Evolutionary conservation across 1,140 invertebrate species (phyloP).

Genomic region (Pseudomyrmex dendroicus): DNA sequence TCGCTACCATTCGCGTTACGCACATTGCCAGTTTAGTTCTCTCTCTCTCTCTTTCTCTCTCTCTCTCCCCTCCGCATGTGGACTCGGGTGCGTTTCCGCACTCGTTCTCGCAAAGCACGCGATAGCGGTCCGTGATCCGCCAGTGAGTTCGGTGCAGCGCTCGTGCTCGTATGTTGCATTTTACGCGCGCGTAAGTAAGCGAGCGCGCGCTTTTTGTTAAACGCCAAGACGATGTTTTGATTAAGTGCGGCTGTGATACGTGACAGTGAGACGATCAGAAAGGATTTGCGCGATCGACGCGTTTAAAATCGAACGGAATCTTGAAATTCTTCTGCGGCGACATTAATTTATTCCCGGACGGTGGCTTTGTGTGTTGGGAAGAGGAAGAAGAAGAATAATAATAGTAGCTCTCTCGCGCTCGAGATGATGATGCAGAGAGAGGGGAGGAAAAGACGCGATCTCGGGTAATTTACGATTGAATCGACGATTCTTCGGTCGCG

Average conservation of each 20-base stretch:
- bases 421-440: too few relatives aligned
- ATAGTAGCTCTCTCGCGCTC: too few relatives aligned
- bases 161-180: slow-evolving; percentile 40
- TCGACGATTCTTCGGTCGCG: slow-evolving; percentile 3
- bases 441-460: neutral
- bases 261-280: too few relatives aligned
- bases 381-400: neutral
- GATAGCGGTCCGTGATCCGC: slow-evolving; percentile 23
- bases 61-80: neutral
- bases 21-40: slow-evolving; percentile 17
- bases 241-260: too few relatives aligned
- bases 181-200: slow-evolving; percentile 17
- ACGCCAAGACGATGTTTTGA: too few relatives aligned
- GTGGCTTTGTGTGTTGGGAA: neutral
- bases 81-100: slow-evolving; percentile 35
- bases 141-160: slow-evolving; percentile 47
- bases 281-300: too few relatives aligned
- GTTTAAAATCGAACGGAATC: neutral
- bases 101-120: slow-evolving; percentile 47
- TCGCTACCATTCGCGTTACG: slow-evolving; percentile 52
- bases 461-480: slow-evolving; percentile 32
- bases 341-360: too few relatives aligned
- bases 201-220: neutral
- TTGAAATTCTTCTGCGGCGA: neutral
- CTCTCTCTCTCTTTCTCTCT: slow-evolving; percentile 11